phyloP scores from a whole-genome alignment of 2,113 vertebrate genomes.

The Thomomys bottae region DNA sequence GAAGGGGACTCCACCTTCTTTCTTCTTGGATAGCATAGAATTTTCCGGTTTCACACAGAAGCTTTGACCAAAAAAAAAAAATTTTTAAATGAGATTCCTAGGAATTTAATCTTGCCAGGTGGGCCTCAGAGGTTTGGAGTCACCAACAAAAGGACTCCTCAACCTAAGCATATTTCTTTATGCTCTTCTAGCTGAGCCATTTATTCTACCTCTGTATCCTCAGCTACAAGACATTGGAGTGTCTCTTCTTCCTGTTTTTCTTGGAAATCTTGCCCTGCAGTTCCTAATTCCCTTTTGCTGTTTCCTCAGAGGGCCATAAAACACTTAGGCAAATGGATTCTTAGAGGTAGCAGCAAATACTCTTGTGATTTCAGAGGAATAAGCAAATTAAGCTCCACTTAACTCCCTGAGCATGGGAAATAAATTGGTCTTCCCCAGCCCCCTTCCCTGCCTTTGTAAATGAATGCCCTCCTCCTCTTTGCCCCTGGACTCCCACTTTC shows the following conservation, averaged over 20 bases:
- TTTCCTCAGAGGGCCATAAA: slow-evolving; percentile 18
- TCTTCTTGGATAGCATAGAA: not conserved
- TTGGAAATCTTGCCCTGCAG: not conserved
- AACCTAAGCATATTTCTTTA: not conserved
- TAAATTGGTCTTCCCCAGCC: not conserved
- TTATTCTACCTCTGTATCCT: not conserved
- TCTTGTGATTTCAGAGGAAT: not conserved
- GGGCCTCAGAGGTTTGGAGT: not conserved
- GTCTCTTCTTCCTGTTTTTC: not conserved
- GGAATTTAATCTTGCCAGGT: not conserved
- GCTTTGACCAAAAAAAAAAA: not conserved
- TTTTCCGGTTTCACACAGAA: not conserved
- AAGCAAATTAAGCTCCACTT: slow-evolving; percentile 27
- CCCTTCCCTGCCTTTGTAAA: not conserved
- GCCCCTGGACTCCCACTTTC: not conserved
- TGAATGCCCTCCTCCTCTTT: not conserved
- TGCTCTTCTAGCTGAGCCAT: not conserved
- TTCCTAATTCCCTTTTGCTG: not conserved
- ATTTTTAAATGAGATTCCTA: not conserved
- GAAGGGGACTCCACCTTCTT: not conserved
- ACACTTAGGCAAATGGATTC: slow-evolving; percentile 9
- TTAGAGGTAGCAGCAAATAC: not conserved
- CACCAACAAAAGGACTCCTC: not conserved
- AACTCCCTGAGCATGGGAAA: not conserved
- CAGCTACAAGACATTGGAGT: not conserved